Evolutionary conservation across 2,113 vertebrate genomes (phyloP).

Genomic region (Helogale parvula): DNA sequence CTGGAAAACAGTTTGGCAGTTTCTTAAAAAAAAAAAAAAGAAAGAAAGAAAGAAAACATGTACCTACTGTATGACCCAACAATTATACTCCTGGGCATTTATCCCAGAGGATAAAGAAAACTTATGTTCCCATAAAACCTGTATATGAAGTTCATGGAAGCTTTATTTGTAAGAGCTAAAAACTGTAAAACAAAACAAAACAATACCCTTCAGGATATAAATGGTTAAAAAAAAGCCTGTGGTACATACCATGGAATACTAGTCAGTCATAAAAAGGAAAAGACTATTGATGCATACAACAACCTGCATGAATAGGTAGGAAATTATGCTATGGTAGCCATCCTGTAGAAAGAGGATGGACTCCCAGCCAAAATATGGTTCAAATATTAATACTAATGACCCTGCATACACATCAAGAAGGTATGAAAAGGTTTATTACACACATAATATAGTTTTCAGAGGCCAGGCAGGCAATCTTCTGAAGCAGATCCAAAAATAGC

Average conservation of each 20-base stretch:
- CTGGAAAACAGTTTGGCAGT: not conserved
- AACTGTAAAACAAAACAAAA: not conserved
- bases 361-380: not conserved
- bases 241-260: not conserved
- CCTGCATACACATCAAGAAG: not conserved
- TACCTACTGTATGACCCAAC: not conserved
- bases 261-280: not conserved
- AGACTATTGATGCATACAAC: not conserved
- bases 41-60: not conserved
- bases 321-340: not conserved
- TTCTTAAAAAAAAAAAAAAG: not conserved
- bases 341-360: not conserved
- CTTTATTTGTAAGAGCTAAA: not conserved
- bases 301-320: not conserved
- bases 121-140: not conserved
- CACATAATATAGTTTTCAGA: not conserved
- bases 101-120: constrained; percentile 2
- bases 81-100: not conserved
- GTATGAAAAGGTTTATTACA: not conserved
- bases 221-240: not conserved
- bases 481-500: not conserved
- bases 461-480: not conserved
- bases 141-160: not conserved
- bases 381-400: not conserved
- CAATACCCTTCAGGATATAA: not conserved